Base-by-base conservation (phyloP, 2,888 invertebrate species). In the Ptilodon capucinus region DNA sequence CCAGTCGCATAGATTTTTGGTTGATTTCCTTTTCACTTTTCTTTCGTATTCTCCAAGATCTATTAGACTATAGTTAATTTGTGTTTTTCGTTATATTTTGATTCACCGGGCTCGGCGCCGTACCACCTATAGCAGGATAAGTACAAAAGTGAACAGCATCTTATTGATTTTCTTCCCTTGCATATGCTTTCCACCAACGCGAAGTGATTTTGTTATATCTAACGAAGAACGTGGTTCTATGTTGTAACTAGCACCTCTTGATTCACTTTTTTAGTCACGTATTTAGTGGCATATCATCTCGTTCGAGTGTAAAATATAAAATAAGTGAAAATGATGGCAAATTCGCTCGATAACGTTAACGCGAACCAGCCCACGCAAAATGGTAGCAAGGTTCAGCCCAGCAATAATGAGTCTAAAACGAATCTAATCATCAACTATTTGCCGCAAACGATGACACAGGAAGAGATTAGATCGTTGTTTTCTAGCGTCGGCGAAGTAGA, bases 391-490 rank as follows among this genome's bases (percentile, higher is more conserved):
- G 79, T 91, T 63, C 91, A 91, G 74, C 90, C 91, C 60, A 95
- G 95, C 76, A 95, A 95, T 81, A 96, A 96, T 84, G 98, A 98
- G 91, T 97, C 97, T 63, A 97, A 98, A 92, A 99, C 99, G 70
- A 99, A 99, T 92, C 94, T 99, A 70, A 99, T 99, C 86, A 99
- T 99, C 73, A 99, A 99, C 92, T 99, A 99, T 91, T 94, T 99
- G 86, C 99, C 99, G 66, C 99, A 99, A 92, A 99, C 97, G 53
- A 99, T 99, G 97, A 96, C 97, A 55, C 98, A 98, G 88, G 98
- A 98, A 83, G 98, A 98, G 90, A 98, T 99, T 67, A 94, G 97
- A 67, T 97, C 97, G 50, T 92, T 99, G 60, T 98, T 99, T 90
- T 96, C 97, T 51, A 97, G 97, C 83, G 97, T 98, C 81, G 98